Conservation (phyloP, 1,140 invertebrate genomes). For the Drosophila elegans region DNA sequence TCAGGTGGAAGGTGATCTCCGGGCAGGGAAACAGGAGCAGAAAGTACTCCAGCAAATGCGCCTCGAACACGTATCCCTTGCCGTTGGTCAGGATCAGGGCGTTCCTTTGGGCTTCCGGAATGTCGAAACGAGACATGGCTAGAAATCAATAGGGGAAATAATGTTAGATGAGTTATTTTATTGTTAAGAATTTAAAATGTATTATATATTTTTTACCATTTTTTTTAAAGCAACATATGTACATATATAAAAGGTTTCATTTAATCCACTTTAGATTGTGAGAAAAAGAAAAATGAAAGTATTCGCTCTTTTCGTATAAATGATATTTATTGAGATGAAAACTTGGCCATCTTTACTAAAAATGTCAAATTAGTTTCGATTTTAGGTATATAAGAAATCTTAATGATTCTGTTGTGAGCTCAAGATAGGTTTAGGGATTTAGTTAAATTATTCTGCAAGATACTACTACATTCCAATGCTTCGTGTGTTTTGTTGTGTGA, state of each 20-base stretch:
- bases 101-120: slow-evolving; percentile 39
- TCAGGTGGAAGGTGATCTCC: slow-evolving; percentile 64
- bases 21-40: slow-evolving; percentile 72
- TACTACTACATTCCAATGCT: neutral
- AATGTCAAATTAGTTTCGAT: neutral
- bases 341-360: too few relatives aligned
- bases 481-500: neutral
- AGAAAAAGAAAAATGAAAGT: too few relatives aligned
- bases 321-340: too few relatives aligned
- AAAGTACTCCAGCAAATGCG: slow-evolving; percentile 72
- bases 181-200: neutral
- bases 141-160: neutral
- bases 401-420: neutral
- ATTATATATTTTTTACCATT: too few relatives aligned
- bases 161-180: neutral
- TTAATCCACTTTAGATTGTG: too few relatives aligned
- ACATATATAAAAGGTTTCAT: too few relatives aligned
- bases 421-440: neutral
- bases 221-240: too few relatives aligned
- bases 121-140: slow-evolving; percentile 58
- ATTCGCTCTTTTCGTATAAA: too few relatives aligned
- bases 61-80: slow-evolving; percentile 66
- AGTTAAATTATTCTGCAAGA: neutral
- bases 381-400: neutral
- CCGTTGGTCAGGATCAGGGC: slow-evolving; percentile 68